Evolutionary conservation across 2,113 vertebrate genomes (phyloP).

Genomic region (Cephalopholis sonnerati): DNA sequence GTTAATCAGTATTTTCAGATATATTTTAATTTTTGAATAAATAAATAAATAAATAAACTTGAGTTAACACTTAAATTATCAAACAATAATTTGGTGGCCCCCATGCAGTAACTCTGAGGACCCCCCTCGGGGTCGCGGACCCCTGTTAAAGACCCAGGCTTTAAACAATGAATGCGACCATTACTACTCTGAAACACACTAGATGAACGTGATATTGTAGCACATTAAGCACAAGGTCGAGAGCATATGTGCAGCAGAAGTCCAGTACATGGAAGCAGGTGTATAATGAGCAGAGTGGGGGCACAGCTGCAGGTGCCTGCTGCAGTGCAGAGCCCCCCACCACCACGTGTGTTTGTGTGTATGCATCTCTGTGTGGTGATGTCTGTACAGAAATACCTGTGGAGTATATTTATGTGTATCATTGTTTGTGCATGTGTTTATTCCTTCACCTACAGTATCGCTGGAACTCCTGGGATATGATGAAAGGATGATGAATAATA

Average conservation of each 20-base stretch:
- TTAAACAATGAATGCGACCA: not conserved
- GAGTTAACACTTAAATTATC: no score
- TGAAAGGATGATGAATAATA: slow-evolving; percentile 8
- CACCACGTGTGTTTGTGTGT: not conserved
- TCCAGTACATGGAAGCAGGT: slow-evolving; percentile 24
- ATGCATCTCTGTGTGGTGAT: not conserved
- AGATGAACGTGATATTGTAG: not conserved
- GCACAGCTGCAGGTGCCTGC: slow-evolving; percentile 41
- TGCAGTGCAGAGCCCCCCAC: slow-evolving; percentile 15
- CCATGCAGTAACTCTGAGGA: no score
- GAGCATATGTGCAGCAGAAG: slow-evolving; percentile 28
- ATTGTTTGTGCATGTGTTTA: not conserved
- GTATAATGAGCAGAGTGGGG: slow-evolving; percentile 33
- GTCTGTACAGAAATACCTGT: slow-evolving; percentile 16
- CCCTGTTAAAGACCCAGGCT: no score
- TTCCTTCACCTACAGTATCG: not conserved
- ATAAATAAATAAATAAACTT: no score
- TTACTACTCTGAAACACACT: not conserved
- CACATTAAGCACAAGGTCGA: slow-evolving; percentile 1
- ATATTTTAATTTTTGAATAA: no score
- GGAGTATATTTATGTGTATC: not conserved
- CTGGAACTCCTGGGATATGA: not conserved
- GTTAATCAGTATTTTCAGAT: no score
- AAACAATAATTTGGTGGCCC: no score
- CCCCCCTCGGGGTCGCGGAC: no score